phyloP scores from a whole-genome alignment of 2,797 vertebrate species.

The Brachyrhaphis roseni region DNA sequence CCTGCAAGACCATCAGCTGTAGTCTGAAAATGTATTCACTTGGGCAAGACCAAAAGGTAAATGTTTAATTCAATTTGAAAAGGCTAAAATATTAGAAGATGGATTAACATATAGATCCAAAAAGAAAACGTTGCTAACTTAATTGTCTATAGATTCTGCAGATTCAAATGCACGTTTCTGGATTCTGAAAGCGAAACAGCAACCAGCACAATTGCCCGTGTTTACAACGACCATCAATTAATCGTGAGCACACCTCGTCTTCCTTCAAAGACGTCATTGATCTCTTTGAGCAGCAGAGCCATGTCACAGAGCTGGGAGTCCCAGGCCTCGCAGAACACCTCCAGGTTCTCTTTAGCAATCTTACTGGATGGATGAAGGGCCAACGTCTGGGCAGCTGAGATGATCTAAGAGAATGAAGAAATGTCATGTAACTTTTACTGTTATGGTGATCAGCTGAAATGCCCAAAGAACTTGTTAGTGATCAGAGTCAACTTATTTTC shows the following conservation, averaged over 20 bases:
- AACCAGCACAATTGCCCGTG: neutral
- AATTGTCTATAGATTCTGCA: neutral
- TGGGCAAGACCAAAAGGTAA: neutral
- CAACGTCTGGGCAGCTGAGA: slow-evolving; percentile 95
- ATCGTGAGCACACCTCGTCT: slow-evolving; percentile 85
- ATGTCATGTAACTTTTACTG: neutral
- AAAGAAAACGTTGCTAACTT: neutral
- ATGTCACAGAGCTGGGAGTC: slow-evolving; percentile 97
- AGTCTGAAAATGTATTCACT: neutral
- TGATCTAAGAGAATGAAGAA: slow-evolving; percentile 82
- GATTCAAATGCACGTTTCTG: neutral
- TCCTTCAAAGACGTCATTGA: slow-evolving; percentile 94
- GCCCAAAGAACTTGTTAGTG: neutral
- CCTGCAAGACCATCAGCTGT: neutral
- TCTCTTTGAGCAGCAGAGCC: slow-evolving; percentile 91
- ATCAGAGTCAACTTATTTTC: neutral
- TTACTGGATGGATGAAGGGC: slow-evolving; percentile 97
- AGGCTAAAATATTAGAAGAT: neutral
- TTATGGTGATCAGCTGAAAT: neutral
- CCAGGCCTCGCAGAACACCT: slow-evolving; percentile 99
- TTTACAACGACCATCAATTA: neutral
- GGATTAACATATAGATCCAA: neutral
- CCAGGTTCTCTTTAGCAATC: slow-evolving; percentile 98
- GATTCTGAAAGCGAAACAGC: neutral
- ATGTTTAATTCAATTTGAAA: neutral